Evolutionary conservation across 1,140 invertebrate genomes (phyloP), one percentile per base, ranked within the genome.

Genomic region (Antheraea pernyi): DNA sequence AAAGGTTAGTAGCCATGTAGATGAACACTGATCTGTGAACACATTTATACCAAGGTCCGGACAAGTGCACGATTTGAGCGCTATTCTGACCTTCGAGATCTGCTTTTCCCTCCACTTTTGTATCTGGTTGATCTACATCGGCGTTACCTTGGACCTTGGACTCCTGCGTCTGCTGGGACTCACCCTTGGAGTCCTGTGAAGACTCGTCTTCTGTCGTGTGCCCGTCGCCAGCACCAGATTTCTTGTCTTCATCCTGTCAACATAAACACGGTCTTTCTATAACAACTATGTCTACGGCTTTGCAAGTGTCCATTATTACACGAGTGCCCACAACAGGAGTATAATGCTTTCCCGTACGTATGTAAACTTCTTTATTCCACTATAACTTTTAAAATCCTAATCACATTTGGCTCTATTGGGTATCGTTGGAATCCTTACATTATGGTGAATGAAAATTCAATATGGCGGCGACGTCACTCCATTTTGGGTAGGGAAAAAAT

Each of bases 161-260:
- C 68, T 79, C 79, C 48, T 75, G 62, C 19, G 76, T 76, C 67
- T 71, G 76, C 46, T 74, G 65, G 66, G 80, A 91, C 85, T 92
- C 91, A 89, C 88, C 88, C 85, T 93, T 93, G 18, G 92, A 93
- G 82, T 93, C 92, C 82, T 93, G 91, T n/a, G 91, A 93, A n/a
- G 92, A 93, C 71, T 93, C 92, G 68, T 93, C 92, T 81, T 93
- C 92, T 67, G 92, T 93, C 16, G 91, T 91, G 59, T 92, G 88
- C 18, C 91, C 88, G 19, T 92, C 92, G 7, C 86, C 89, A 30
- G 85, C 81, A 9, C 80, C 83, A 7, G 86, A 89, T 75, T 93
- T 92, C 83, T 93, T 92, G 76, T 91, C 90, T 83, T 92, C 91
- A 90, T 93, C 92, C 91, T 93, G 80, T 42, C 63, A 65, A 19